Percentiles rank a stretch among this genome's conserved stretches.
These are phyloP conservation scores for Machimus atricapillus DNA, from an alignment of 2,888 invertebrate species.

Conservation along the genomic window DNA sequence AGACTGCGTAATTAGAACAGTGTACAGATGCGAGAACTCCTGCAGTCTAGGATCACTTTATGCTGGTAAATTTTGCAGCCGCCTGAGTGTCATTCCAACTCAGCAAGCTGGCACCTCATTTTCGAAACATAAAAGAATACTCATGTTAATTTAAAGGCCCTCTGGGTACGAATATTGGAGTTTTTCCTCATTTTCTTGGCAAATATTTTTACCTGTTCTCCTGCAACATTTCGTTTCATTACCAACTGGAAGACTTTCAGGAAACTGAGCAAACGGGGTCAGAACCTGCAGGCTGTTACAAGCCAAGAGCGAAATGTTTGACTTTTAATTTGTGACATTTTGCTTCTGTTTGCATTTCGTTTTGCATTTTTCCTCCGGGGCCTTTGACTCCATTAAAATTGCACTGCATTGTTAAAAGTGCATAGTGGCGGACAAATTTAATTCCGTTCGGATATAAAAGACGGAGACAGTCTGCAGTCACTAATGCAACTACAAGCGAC, in stretches of 20 bases:
- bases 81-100: background rate
- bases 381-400: conserved; percentile 33
- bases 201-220: conserved; percentile 23
- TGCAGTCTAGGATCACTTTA: background rate
- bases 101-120: background rate
- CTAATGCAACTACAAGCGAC: background rate
- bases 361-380: conserved; percentile 25
- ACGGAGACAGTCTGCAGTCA: background rate
- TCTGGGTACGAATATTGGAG: conserved; percentile 4
- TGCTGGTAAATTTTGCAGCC: background rate
- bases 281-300: conserved; percentile 13
- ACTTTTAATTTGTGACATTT: conserved; percentile 36
- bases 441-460: conserved; percentile 14
- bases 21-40: background rate
- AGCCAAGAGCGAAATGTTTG: conserved; percentile 26
- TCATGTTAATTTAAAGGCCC: background rate
- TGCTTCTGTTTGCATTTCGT: conserved; percentile 30
- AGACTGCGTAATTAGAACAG: background rate
- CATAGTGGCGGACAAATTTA: conserved; percentile 30
- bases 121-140: background rate
- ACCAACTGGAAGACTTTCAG: background rate
- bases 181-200: conserved; percentile 25
- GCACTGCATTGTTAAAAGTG: conserved; percentile 31
- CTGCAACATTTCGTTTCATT: conserved; percentile 27
- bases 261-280: conserved; percentile 28